Conservation (phyloP, 1,140 invertebrate genomes). For the Caenorhabditis latens region DNA sequence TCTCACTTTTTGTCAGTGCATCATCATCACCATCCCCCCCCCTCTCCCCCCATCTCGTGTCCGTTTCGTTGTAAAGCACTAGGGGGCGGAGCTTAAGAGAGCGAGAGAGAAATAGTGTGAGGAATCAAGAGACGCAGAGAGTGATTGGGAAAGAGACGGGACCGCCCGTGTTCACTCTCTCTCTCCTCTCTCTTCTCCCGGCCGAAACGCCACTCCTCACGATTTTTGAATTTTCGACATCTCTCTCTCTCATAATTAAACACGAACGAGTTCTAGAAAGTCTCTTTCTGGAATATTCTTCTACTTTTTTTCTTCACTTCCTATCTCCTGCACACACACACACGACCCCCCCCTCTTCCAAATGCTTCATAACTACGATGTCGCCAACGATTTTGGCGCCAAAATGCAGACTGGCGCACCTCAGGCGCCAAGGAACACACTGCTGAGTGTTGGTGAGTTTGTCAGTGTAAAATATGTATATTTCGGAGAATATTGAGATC, state of each 20-base stretch:
- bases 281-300: background rate
- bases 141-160: background rate
- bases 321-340: background rate
- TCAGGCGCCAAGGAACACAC: background rate
- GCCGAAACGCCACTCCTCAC: background rate
- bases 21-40: background rate
- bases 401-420: background rate
- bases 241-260: background rate
- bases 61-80: background rate
- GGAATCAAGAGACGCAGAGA: background rate
- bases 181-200: background rate
- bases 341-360: background rate
- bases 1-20: background rate
- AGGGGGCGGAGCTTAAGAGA: background rate
- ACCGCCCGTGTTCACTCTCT: background rate
- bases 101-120: too few species aligned
- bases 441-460: constrained; percentile 28
- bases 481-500: background rate
- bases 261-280: background rate
- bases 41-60: background rate
- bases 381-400: constrained; percentile 2
- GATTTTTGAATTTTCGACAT: background rate
- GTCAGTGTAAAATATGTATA: background rate
- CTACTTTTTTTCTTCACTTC: background rate
- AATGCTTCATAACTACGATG: constrained; percentile 29